Conservation (phyloP, 2,797 vertebrate species). For the Taenioides sp. region DNA sequence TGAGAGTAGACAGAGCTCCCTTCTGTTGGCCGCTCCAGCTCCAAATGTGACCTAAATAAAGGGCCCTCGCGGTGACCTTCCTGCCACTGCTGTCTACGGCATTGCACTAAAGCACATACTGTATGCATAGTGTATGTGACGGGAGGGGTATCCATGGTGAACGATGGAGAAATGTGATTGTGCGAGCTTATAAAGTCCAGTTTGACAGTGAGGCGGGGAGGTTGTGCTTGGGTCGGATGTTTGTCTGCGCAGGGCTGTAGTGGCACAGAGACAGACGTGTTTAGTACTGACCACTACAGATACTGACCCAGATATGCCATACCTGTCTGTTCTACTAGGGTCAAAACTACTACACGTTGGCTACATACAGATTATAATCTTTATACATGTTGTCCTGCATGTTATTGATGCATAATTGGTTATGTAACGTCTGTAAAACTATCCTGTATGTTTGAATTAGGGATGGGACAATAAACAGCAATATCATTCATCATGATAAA, state of each 20-base stretch:
- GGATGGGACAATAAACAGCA: no score
- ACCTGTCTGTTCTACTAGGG: constrained; percentile 33
- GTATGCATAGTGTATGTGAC: constrained; percentile 43
- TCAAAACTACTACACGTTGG: background rate
- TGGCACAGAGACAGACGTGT: constrained; percentile 23
- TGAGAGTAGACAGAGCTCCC: constrained; percentile 66
- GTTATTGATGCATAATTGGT: background rate
- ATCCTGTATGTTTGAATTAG: no score
- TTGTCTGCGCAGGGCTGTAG: constrained; percentile 25
- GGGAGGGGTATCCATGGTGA: constrained; percentile 39
- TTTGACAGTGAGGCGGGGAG: constrained; percentile 32
- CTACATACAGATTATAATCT: background rate
- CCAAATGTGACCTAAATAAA: constrained; percentile 76
- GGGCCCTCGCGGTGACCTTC: constrained; percentile 65
- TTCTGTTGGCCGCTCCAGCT: constrained; percentile 65
- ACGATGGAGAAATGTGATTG: constrained; percentile 41
- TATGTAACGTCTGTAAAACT: no score
- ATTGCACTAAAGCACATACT: constrained; percentile 51
- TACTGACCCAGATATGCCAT: constrained; percentile 54
- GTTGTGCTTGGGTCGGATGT: constrained; percentile 34
- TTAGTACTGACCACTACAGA: constrained; percentile 17
- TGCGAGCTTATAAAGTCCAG: constrained; percentile 39
- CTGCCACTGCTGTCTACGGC: constrained; percentile 71
- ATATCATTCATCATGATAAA: no score
- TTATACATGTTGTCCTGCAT: background rate